Conservation (phyloP, 2,113 vertebrate species). For the Pontoporia blainvillei region DNA sequence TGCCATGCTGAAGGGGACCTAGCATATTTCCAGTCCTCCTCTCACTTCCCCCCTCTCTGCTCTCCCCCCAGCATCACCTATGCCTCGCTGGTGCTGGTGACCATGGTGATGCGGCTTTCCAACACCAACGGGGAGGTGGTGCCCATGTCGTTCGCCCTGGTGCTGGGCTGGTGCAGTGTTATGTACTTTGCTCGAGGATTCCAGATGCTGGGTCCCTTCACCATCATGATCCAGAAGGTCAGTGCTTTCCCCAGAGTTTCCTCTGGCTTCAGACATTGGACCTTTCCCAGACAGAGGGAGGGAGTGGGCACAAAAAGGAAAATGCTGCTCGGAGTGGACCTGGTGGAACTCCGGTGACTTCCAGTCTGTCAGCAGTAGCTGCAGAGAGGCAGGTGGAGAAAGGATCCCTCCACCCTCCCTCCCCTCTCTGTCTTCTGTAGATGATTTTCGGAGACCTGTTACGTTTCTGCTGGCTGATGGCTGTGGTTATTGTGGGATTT, state of each 20-base stretch:
- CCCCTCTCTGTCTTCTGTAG: conserved; percentile 76
- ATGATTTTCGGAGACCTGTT: conserved; percentile 97
- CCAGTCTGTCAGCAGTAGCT: not conserved
- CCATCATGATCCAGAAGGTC: conserved; percentile 99
- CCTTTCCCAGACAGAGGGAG: not conserved
- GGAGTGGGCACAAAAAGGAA: not conserved
- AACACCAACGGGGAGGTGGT: conserved; percentile 85
- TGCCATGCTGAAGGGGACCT: fast-evolving
- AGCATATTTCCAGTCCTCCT: not conserved
- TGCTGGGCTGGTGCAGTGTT: conserved; percentile 96
- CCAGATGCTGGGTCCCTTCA: conserved; percentile 95
- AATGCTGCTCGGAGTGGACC: not conserved
- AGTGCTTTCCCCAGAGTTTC: not conserved
- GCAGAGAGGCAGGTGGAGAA: not conserved
- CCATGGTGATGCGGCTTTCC: conserved; percentile 89
- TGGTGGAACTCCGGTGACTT: not conserved
- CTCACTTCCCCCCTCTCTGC: not conserved
- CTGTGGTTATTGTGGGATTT: conserved; percentile 93
- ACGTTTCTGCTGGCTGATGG: conserved; percentile 95
- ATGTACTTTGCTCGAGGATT: conserved; percentile 97
- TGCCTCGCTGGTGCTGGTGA: conserved; percentile 90
- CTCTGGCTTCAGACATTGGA: not conserved
- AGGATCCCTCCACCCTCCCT: not conserved
- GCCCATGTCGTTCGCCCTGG: conserved; percentile 91
- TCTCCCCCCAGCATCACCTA: conserved; percentile 86